Evolutionary conservation across 2,113 vertebrate species (phyloP), one percentile per base, ranked within the genome.

Genomic region (Mormyrus lacerda): DNA sequence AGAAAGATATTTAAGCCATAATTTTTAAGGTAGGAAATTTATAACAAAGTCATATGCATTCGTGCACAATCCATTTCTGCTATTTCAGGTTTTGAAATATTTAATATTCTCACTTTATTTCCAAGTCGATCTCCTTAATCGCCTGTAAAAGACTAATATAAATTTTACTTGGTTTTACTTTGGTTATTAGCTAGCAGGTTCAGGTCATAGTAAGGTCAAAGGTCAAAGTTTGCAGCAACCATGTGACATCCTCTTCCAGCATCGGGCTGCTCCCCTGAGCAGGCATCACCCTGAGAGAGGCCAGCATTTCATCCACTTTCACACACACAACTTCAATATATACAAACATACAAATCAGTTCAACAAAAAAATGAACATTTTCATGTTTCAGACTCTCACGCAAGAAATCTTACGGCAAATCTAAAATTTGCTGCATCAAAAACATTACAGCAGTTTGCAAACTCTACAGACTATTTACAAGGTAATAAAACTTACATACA

Each of bases 1-100:
- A 82, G 76, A 44, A 82, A 47, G 82, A 84, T 5, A 45, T 84
- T 84, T 84, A 84, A 84, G 82, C 82, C 82, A 84, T 84, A 45
- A 84, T 45, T 84, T 44, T 24, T 21, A 55, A 47, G 44, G 82
- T n/a, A 84, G 82, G 47, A 84, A n/a, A 84, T 47, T 45, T 84
- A 84, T 84, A 84, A 47, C 82, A 10, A 35, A 35, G 73, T 79
- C 35, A 79, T 19, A 19, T 42, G 35, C 31, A 79, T 79, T 79
- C 13, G 0, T 79, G 73, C 73, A 19, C 73, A 79, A 79, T 79
- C 73, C 73, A 79, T 79, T 79, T 79, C 17, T 79, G 73, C 13
- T 79, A 79, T 79, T 39, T 79, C 35, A 79, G 35, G 73, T 79
- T 79, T 42, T 79, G 35, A 79, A 79, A 42, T 79, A 79, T 39